Base-by-base conservation (phyloP, 2,888 invertebrate genomes). In the Clunio marinus region DNA sequence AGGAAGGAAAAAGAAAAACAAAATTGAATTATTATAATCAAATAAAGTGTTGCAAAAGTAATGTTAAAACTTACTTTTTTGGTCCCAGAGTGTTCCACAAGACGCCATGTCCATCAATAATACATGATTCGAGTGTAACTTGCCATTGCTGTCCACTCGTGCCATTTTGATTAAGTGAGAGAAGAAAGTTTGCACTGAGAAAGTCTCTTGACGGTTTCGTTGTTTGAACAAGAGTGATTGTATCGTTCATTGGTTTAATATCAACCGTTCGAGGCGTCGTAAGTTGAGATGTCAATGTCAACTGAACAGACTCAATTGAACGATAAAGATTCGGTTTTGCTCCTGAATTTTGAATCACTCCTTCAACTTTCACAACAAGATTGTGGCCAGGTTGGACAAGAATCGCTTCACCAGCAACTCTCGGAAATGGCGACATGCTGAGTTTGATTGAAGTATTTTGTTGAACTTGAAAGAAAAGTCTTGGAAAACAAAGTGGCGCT, bases 181-280 rank as follows among this genome's bases (percentile, higher is more conserved):
- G 82, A 62, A 97, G 81, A 78, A 96, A 96, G 77, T 93, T 93
- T 0, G 93, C 92, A 0, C 92, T 90, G 78, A 97, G 94, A 81
- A 96, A 96, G 76, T 97, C 96, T 27, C 93, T 88, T 74, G 95
- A 92, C 0, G 96, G 96, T 8, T 87, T 84, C 1, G 94, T 93
- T 0, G 88, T 90, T 77, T 94, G 93, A 25, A 87, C 88, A 66
- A 92, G 81, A 0, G 81, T 82, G 7, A 84, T 79, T 0, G 75
- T 76, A 65, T 79, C 79, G 59, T 72, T 76, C 20, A 71, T 67
- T n/a, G 73, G 71, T 71, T 73, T 70, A 24, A 58, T 25, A 24
- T 66, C 66, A 69, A 72, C 73, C 1, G 74, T 70, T 3, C 79
- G 76, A 28, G 80, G 75, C 45, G 80, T 79, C 76, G 86, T 80